Base-by-base conservation (phyloP, 2,888 invertebrate genomes). In the Lithodes maja region DNA sequence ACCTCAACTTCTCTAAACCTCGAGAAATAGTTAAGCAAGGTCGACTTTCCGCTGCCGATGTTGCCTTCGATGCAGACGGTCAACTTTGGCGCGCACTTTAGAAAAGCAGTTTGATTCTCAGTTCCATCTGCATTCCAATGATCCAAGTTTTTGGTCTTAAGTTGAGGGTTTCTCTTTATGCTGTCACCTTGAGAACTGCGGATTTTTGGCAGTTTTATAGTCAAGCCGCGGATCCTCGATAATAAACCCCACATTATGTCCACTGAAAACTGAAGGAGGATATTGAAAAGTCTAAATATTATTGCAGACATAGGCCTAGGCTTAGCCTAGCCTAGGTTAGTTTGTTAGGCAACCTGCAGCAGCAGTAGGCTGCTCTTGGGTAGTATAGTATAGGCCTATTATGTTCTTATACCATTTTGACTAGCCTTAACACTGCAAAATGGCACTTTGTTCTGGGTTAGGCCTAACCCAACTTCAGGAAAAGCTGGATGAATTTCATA, bases 1-100 rank as follows among this genome's bases (percentile, higher is more conserved):
- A 93, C 92, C 79, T 92, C 92, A 54, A 97, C 95, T 92, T 97
- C 96, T 81, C 96, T 95, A 93, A 95, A 96, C 93, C 96, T 95
- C 85, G 96, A 95, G 93, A 71, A 71, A 17, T 71, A 71, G 15
- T 71, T n/a, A 3, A 98, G 93, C 93, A 97, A 97, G 3, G 97
- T 97, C 1, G 98, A 97, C 94, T 98, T 98, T 0, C 98, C 98
- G 93, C 97, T 96, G 61, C 97, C 98, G 93, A 98, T 97, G 93
- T 98, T 98, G 61, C 98, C 98, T 93, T 98, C 98, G 55, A 98
- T 96, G 75, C 97, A 95, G 49, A 98, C 96, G 0, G 97, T 97
- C 93, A 96, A 33, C 12, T 79, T 83, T 1, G 85, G 85, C 55
- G 12, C 69, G 17, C 12, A 1, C 71, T 71, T 17, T 61, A 3